Conservation (phyloP, 2,797 vertebrate genomes). For the Spinibarbus caldwelli region DNA sequence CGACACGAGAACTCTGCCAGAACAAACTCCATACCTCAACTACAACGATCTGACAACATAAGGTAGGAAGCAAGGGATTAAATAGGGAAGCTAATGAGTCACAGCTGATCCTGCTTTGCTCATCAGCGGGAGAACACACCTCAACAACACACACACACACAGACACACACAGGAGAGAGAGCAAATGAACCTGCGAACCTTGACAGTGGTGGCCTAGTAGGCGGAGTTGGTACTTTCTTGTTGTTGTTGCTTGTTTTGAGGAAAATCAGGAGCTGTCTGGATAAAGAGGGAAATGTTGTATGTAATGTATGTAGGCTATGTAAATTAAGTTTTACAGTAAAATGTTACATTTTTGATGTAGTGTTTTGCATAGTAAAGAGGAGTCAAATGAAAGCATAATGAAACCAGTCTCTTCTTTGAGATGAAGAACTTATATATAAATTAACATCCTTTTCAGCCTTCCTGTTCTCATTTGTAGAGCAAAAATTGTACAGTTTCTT, state of each 20-base stretch:
- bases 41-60: too few relatives aligned
- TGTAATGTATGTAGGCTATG: neutral
- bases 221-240: neutral
- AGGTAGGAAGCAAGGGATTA: too few relatives aligned
- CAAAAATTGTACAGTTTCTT: neutral
- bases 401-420: neutral
- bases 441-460: neutral
- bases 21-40: too few relatives aligned
- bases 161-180: too few relatives aligned
- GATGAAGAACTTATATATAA: neutral
- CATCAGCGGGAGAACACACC: too few relatives aligned
- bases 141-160: too few relatives aligned
- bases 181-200: too few relatives aligned
- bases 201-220: neutral
- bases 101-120: too few relatives aligned
- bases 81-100: too few relatives aligned
- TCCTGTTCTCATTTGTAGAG: neutral
- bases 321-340: neutral
- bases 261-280: neutral
- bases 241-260: conserved; percentile 5
- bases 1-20: too few relatives aligned
- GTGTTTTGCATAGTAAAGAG: neutral
- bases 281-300: neutral
- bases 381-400: neutral
- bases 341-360: neutral